phyloP scores from a whole-genome alignment of 2,888 invertebrate species.

The Caradrina clavipalpis region DNA sequence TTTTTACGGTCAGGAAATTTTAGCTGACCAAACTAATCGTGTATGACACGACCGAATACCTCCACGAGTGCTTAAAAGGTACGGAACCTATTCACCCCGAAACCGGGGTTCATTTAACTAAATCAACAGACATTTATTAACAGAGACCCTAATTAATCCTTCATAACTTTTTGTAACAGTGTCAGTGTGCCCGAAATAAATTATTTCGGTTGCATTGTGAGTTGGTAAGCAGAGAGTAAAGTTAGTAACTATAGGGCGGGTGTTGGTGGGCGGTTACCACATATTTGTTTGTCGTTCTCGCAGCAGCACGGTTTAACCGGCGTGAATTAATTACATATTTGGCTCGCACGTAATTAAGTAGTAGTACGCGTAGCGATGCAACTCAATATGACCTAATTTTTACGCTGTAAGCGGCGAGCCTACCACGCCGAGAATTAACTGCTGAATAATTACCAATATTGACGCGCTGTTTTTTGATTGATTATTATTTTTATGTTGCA shows the following conservation, averaged over 20 bases:
- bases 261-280: constrained; percentile 48
- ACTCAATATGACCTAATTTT: constrained; percentile 82
- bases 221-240: constrained; percentile 62
- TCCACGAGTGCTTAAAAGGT: constrained; percentile 57
- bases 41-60: constrained; percentile 52
- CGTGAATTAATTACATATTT: constrained; percentile 84
- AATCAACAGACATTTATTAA: constrained; percentile 67
- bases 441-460: constrained; percentile 69
- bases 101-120: constrained; percentile 65
- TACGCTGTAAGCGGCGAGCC: constrained; percentile 61
- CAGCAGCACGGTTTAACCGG: constrained; percentile 67
- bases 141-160: constrained; percentile 66
- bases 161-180: constrained; percentile 67
- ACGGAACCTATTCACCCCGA: constrained; percentile 58
- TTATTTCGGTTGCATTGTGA: constrained; percentile 68
- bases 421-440: constrained; percentile 64
- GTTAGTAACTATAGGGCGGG: constrained; percentile 62
- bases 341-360: constrained; percentile 79
- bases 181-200: constrained; percentile 65
- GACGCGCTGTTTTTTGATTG: constrained; percentile 38
- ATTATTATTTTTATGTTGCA: constrained; percentile 29
- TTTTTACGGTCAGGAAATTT: constrained; percentile 50
- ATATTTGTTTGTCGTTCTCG: constrained; percentile 72
- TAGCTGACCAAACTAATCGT: constrained; percentile 53
- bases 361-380: constrained; percentile 72